These are phyloP conservation scores for Drymodes brunneopygia DNA, from an alignment of 2,113 vertebrate species.

Conservation along the genomic window DNA sequence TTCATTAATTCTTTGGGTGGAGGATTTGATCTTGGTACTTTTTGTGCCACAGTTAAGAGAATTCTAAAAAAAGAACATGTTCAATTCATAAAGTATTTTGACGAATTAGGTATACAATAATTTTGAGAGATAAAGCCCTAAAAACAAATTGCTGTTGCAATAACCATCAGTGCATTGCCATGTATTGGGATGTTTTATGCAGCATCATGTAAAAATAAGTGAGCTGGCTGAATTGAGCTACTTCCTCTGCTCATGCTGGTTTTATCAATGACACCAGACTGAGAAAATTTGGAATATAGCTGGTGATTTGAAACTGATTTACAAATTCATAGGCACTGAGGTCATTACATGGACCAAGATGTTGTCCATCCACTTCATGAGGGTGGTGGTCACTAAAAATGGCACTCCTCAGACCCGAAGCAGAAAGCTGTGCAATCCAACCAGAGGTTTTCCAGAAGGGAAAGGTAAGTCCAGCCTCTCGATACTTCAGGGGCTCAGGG, in stretches of 20 bases:
- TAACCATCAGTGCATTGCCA: neutral
- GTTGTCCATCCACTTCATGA: neutral
- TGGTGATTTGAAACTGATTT: neutral
- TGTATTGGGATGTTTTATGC: neutral
- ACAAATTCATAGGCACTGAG: neutral
- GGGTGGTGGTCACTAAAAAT: neutral
- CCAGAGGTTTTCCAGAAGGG: neutral
- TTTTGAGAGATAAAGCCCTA: neutral
- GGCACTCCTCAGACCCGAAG: neutral
- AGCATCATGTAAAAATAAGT: neutral
- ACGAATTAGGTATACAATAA: neutral
- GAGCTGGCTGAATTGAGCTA: neutral
- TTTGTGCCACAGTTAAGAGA: neutral
- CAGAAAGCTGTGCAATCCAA: neutral
- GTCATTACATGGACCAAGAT: neutral
- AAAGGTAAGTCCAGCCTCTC: neutral
- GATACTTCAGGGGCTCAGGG: neutral
- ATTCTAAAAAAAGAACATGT: neutral
- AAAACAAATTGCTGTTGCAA: neutral
- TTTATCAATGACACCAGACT: neutral
- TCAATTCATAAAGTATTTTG: neutral
- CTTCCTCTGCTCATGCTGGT: neutral
- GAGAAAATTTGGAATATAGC: neutral
- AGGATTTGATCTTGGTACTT: neutral
- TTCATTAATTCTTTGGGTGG: neutral